Evolutionary conservation across 2,888 invertebrate species (phyloP), one percentile per base, ranked within the genome.

Genomic region (Copidosoma aretas): DNA sequence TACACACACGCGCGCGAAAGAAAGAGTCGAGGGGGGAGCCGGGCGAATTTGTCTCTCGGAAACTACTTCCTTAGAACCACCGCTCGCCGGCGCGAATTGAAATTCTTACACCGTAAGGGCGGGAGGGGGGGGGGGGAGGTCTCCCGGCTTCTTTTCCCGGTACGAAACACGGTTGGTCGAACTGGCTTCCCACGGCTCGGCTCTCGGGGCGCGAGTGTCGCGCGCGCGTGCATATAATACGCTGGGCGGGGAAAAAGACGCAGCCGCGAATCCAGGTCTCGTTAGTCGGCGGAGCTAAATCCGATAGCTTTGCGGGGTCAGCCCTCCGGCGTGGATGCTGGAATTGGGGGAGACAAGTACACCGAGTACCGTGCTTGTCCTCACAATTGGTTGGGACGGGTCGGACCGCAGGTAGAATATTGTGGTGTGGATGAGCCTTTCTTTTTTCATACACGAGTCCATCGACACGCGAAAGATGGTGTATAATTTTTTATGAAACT

Each of bases 131-230:
- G 14, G 41, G 41, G 14, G 41, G 41, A 41, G 41, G 10, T 41
- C n/a, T 12, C 12, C 43, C 15, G 43, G 12, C 43, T 62, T 67
- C 57, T 51, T 52, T 57, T 57, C 25, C 39, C 25, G 58, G 62
- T 57, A 61, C 41, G 57, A 67, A 67, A 43, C 60, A 49, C 49
- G 60, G 39, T 66, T 60, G 32, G 66, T 60, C 60, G 19, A 60
- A 56, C 43, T 39, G 21, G 54, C 17, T 19, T 21, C 19, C 39
- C 39, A n/a, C 15, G 43, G 21, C 32, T 56, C 56, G 25, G 46
- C 22, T 65, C 53, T 54, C 53, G 39, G 22, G 24, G 17, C 59
- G 46, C 59, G 52, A 59, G 59, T 62, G 52, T 62, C 24, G 22
- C 61, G 54, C 41, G 41, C 41, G 41, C 41, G 14, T 41, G 41